Evolutionary conservation across 2,797 vertebrate species (phyloP).

Genomic region (Lepidocolaptes lacrymiger): DNA sequence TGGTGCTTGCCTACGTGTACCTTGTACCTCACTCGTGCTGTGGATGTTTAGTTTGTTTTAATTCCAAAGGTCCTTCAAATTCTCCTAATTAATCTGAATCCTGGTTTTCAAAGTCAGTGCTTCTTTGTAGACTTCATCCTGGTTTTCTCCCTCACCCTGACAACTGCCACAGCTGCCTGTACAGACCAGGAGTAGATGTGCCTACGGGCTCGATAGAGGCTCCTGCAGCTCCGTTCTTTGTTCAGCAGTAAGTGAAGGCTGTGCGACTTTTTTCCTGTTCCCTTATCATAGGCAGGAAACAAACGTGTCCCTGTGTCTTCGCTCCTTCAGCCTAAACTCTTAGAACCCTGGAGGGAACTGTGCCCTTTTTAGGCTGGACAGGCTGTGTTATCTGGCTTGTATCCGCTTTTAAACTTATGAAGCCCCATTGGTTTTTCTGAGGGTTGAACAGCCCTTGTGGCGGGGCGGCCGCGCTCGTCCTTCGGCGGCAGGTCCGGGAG

Average conservation of each 20-base stretch:
- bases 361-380: neutral
- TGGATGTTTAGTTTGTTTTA: neutral
- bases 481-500: too few relatives aligned
- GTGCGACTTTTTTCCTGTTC: rapidly evolving
- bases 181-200: neutral
- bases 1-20: neutral
- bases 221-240: neutral
- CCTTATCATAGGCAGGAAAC: neutral
- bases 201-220: neutral
- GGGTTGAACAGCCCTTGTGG: too few relatives aligned
- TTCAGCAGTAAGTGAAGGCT: neutral
- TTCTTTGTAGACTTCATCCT: neutral
- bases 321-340: neutral
- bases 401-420: neutral
- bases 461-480: neutral
- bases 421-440: neutral
- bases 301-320: rapidly evolving
- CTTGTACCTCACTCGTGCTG: neutral
- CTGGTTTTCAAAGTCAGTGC: neutral
- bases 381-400: neutral
- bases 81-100: constrained; percentile 3
- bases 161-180: neutral
- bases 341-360: neutral
- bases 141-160: neutral
- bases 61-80: neutral